Percentiles rank a stretch among this genome's conserved stretches.
These are phyloP conservation scores for Hyposoter didymator DNA, from an alignment of 2,888 invertebrate species.

Conservation along the genomic window DNA sequence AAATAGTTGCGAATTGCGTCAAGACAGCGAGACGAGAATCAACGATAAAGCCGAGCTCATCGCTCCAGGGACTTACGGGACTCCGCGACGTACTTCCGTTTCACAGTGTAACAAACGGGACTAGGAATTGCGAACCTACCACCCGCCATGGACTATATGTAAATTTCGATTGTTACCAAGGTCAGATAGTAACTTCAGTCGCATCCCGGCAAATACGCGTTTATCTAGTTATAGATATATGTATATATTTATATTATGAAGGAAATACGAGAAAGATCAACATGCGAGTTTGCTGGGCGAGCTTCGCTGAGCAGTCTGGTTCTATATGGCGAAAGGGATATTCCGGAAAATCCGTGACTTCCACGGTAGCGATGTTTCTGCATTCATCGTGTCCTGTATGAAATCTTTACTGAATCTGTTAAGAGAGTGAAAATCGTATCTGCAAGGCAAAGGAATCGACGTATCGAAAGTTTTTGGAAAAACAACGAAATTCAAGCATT, in stretches of 20 bases:
- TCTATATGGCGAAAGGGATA: constrained; percentile 23
- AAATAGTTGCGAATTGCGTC: constrained; percentile 54
- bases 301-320: constrained; percentile 24
- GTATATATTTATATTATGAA: constrained; percentile 6
- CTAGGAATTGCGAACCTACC: constrained; percentile 23
- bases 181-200: constrained; percentile 71
- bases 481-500: no score
- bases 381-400: background rate
- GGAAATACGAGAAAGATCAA: constrained; percentile 44
- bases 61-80: constrained; percentile 63
- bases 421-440: constrained; percentile 28
- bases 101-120: constrained; percentile 64
- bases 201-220: constrained; percentile 43
- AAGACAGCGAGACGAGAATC: constrained; percentile 58
- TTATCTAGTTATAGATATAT: constrained; percentile 6
- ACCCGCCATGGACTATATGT: constrained; percentile 67
- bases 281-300: constrained; percentile 23
- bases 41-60: constrained; percentile 58
- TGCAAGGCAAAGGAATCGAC: constrained; percentile 23
- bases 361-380: constrained; percentile 32
- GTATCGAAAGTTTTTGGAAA: background rate
- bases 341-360: constrained; percentile 35
- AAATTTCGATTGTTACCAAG: constrained; percentile 73
- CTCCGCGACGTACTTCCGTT: constrained; percentile 65
- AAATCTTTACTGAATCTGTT: constrained; percentile 3